These are phyloP conservation scores for Novumbra hubbsi DNA, from an alignment of 2,797 vertebrate species.

Conservation along the genomic window DNA sequence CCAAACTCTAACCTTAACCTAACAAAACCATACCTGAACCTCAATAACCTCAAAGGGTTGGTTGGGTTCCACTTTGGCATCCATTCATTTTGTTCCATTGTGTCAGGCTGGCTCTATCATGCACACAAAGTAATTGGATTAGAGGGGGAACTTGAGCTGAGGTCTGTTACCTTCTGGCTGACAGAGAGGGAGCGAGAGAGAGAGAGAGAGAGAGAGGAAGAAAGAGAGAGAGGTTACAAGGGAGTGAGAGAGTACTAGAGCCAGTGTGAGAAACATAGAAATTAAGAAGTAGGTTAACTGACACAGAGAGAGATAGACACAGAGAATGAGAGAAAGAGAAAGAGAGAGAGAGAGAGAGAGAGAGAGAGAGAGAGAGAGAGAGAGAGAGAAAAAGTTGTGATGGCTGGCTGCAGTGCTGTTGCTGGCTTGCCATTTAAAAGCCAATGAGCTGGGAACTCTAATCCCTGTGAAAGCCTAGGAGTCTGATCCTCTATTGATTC, in stretches of 20 bases:
- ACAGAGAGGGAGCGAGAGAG: not conserved
- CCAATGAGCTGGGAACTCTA: not conserved
- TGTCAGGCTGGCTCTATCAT: not conserved
- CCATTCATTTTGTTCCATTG: not conserved
- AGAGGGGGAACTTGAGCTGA: too few species aligned
- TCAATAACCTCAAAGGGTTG: too few species aligned
- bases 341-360: not conserved
- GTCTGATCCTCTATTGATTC: slow-evolving; percentile 72
- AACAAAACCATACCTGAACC: too few species aligned
- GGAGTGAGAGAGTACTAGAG: not conserved
- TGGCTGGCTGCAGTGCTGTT: not conserved
- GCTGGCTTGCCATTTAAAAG: not conserved
- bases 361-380: not conserved
- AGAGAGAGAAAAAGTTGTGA: not conserved
- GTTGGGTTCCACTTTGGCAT: not conserved
- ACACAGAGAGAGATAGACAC: too few species aligned
- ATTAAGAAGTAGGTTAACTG: not conserved
- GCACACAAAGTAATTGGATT: not conserved
- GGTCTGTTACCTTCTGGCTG: too few species aligned
- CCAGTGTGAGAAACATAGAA: not conserved
- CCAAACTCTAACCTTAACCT: too few species aligned
- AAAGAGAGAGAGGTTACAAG: not conserved
- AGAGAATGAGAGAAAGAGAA: not conserved
- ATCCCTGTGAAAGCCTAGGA: slow-evolving; percentile 13
- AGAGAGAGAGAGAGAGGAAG: too few species aligned